Conservation (phyloP, 35 echinoderm and acorn worm species). For the Amphiura filiformis region DNA sequence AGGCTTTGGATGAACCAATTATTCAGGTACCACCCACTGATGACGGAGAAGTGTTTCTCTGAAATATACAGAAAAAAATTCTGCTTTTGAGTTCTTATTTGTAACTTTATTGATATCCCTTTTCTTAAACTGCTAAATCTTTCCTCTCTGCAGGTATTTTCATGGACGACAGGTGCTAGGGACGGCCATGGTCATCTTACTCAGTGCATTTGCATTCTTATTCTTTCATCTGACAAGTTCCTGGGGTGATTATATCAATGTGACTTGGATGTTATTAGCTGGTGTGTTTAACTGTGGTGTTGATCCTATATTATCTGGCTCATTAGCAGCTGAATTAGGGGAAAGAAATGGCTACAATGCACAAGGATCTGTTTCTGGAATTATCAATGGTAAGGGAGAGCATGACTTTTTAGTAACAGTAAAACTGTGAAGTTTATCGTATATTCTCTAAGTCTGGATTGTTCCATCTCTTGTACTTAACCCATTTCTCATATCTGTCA, state of each 20-base stretch:
- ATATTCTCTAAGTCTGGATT: too few species aligned
- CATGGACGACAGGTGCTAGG: constrained; percentile 38
- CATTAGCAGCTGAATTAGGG: constrained; percentile 44
- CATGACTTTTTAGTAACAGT: neutral
- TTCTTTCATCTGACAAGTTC: constrained; percentile 44
- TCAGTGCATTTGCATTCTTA: constrained; percentile 54
- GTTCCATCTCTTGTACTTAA: too few species aligned
- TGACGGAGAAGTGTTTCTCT: too few species aligned
- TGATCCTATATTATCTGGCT: constrained; percentile 65
- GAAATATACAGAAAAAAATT: too few species aligned
- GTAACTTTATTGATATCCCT: too few species aligned
- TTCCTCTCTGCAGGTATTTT: constrained; percentile 23
- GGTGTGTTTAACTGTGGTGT: constrained; percentile 72
- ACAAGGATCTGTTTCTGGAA: constrained; percentile 64
- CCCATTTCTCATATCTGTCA: too few species aligned
- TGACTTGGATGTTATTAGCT: constrained; percentile 55
- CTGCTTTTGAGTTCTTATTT: too few species aligned
- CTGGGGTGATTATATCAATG: constrained; percentile 36
- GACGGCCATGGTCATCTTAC: constrained; percentile 28
- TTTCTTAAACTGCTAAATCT: too few species aligned
- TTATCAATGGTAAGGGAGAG: constrained; percentile 65
- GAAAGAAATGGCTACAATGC: constrained; percentile 22
- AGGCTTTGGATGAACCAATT: too few species aligned
- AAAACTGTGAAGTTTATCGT: neutral
- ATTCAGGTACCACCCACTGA: too few species aligned